Conservation (phyloP, 2,888 invertebrate species). For the Clistopyga incitator region DNA sequence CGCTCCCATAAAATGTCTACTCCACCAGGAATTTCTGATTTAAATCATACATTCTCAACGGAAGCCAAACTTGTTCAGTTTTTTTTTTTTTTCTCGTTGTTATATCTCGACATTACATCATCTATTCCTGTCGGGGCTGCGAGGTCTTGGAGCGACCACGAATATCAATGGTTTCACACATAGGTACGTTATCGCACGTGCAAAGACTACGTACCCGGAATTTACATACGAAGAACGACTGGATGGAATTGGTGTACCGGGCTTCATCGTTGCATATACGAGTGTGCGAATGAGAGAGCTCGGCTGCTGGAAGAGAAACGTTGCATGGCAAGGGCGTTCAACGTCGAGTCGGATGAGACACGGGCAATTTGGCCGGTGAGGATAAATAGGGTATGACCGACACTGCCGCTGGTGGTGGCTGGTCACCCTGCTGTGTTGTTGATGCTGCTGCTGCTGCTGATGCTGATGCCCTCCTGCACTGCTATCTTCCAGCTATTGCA, state of each 20-base stretch:
- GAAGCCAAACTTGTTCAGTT: constrained; percentile 8
- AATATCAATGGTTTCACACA: constrained; percentile 18
- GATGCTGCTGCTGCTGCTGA: constrained; percentile 22
- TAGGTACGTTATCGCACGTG: constrained; percentile 20
- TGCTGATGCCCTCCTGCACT: neutral
- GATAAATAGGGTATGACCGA: constrained; percentile 69
- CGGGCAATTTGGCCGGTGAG: constrained; percentile 68
- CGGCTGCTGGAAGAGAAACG: constrained; percentile 34
- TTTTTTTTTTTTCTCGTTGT: constrained; percentile 4
- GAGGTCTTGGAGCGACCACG: constrained; percentile 3
- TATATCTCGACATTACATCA: constrained; percentile 24
- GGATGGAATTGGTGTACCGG: constrained; percentile 3
- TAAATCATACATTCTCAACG: constrained; percentile 13
- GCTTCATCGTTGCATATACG: neutral
- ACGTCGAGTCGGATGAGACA: constrained; percentile 61
- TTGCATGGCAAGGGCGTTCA: constrained; percentile 41
- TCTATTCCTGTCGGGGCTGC: neutral
- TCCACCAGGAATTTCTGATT: neutral
- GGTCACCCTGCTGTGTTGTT: constrained; percentile 55
- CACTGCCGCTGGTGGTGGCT: constrained; percentile 41
- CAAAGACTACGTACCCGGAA: constrained; percentile 2
- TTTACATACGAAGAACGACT: constrained; percentile 27
- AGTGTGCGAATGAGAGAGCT: constrained; percentile 18
- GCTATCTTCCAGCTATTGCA: constrained; percentile 30
- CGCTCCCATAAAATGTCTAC: neutral